Evolutionary conservation across 2,888 invertebrate genomes (phyloP), one percentile per base, ranked within the genome.

Genomic region (Sesamia inferens): DNA sequence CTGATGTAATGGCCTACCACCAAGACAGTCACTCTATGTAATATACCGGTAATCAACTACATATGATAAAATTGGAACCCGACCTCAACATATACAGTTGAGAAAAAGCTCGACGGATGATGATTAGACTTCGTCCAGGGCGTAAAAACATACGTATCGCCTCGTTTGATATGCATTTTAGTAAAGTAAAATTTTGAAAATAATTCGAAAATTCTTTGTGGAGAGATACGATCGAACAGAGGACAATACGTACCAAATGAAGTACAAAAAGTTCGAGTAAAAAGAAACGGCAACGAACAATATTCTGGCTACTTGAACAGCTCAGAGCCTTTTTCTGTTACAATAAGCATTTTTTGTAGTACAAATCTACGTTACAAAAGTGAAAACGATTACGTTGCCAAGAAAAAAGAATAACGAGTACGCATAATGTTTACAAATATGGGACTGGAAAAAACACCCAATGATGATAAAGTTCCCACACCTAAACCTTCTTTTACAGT

Each of bases 351-450:
- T 76, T 70, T 58, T 66, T 66, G 55, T 74, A 63, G 65, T 55
- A 77, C 69, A 64, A 65, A 78, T 76, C 24, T 81, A 69, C 54
- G 14, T 47, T 59, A 57, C 24, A 58, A 31, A 65, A 77, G 31
- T 48, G 48, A 55, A 54, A 74, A 54, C 57, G 58, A 76, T 81
- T 66, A 66, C 19, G 13, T 64, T 64, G 16, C 63, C 71, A 63
- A 81, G 31, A 59, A 76, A 69, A 67, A 63, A 39, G 8, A 70
- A 81, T 47, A 70, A 69, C n/a, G 55, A 64, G n/a, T 55, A 64
- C 22, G 24, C 31, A 47, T 55, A 78, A 71, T 71, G 1, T 64
- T 19, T 42, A 19, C 39, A 44, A 82, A 62, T 19, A 19, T 58
- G 51, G 22, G 1, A 68, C 44, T 31, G 59, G 42, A 80, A 79